Base-by-base conservation (phyloP, 2,113 vertebrate species). In the Dromaius novaehollandiae region DNA sequence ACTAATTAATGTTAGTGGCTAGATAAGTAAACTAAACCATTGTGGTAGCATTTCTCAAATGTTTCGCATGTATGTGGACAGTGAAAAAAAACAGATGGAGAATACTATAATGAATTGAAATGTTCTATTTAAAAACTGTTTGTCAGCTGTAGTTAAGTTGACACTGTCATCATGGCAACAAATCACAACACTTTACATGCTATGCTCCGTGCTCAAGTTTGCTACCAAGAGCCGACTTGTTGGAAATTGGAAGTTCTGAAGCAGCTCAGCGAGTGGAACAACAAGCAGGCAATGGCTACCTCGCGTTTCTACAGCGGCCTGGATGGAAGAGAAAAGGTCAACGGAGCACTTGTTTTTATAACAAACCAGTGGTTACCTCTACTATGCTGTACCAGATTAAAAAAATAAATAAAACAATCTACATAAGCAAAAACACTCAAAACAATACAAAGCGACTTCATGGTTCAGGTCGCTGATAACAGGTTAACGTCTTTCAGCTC, bases 61-160 rank as follows among this genome's bases (percentile, higher is more conserved):
- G 97, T 96, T 97, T 79, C 42, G 79, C 95, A 86, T 95, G 90
- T 89, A 93, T 91, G 94, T 86, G 94, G 97, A 95, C 80, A 58
- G 78, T 78, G 94, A 94, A 93, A 89, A 93, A 95, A 93, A 94
- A 5, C 97, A 98, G 97, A 98, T 98, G 98, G 98, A 98, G 98
- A 98, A 96, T 96, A 97, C 96, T 98, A 96, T 97, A 97, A 98
- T 97, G 98, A 97, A 98, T 84, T 97, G 97, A 98, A 97, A 98
- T 92, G 97, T 97, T 98, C 98, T 98, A 98, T 98, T 98, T 98
- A 98, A 98, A 98, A 98, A 96, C 97, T 98, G 97, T 98, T 97
- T 98, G 98, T 98, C 98, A 98, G 98, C 98, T 96, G 98, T 97
- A 96, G 98, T 98, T 96, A 98, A 97, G 98, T 98, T 98, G 98